phyloP scores from a whole-genome alignment of 2,797 vertebrate species.

The Simalia tracyae region DNA sequence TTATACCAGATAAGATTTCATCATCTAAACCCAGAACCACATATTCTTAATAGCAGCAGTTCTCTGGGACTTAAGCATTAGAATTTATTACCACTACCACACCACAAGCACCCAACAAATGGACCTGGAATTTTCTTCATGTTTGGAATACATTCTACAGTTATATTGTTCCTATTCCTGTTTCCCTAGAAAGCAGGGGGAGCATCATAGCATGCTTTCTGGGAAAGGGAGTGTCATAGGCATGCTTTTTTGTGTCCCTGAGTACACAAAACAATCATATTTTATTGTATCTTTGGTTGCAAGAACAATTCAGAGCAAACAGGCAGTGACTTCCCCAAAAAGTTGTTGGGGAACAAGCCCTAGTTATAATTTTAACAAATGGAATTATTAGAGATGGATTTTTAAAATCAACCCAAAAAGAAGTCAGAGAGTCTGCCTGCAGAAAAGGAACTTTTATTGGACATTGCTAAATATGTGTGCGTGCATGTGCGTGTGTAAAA shows the following conservation, averaged over 20 bases:
- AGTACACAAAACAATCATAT: neutral
- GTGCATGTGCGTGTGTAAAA: no score
- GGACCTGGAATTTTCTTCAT: neutral
- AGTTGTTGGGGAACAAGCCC: neutral
- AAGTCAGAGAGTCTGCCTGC: neutral
- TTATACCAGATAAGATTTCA: neutral
- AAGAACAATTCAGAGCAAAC: neutral
- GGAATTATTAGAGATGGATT: neutral
- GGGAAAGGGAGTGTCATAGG: neutral
- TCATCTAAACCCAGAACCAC: neutral
- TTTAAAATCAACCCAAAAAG: neutral
- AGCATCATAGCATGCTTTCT: neutral
- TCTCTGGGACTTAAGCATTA: neutral
- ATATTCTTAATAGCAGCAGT: neutral
- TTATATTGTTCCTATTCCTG: neutral
- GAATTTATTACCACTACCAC: neutral
- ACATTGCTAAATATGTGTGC: neutral
- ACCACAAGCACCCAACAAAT: neutral
- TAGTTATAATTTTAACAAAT: neutral
- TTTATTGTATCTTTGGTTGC: neutral
- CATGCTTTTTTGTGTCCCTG: neutral
- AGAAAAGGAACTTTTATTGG: neutral
- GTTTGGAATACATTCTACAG: neutral
- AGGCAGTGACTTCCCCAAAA: neutral
- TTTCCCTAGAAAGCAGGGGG: neutral